phyloP scores from a whole-genome alignment of 2,113 vertebrate genomes.

The Heliornis fulica region DNA sequence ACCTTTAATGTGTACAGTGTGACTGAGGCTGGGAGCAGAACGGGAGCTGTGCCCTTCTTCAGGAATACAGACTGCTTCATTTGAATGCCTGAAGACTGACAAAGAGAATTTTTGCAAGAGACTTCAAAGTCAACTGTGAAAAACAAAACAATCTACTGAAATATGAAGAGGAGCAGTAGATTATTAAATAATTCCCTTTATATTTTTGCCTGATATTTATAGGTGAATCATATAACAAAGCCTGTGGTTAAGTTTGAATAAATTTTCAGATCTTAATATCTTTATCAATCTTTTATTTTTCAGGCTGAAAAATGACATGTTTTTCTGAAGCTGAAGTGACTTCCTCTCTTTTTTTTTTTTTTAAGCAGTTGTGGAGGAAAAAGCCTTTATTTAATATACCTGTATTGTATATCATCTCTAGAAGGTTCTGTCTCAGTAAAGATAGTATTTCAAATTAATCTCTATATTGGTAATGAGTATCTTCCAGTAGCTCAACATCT shows the following conservation, averaged over 20 bases:
- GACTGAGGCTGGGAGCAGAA: neutral
- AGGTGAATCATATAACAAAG: neutral
- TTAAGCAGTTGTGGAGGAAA: neutral
- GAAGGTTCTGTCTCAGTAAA: neutral
- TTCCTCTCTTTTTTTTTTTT: neutral
- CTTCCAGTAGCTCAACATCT: neutral
- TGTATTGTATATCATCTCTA: neutral
- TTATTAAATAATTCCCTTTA: conserved; percentile 55
- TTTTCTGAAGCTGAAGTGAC: neutral
- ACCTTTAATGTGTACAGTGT: conserved; percentile 22
- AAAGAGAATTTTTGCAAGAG: neutral
- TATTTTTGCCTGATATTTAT: conserved; percentile 45
- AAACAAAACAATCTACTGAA: neutral
- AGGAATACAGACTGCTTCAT: neutral
- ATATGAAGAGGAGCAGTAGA: neutral
- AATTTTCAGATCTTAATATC: neutral
- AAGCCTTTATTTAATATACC: neutral
- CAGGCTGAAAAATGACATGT: neutral
- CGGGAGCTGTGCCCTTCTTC: neutral
- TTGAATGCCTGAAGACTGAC: neutral
- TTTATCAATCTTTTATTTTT: conserved; percentile 11
- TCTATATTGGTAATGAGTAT: neutral
- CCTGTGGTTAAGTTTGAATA: neutral
- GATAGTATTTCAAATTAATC: neutral
- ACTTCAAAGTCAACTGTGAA: conserved; percentile 9